Base-by-base conservation (phyloP, 2,888 invertebrate species). In the Alloscopus bannaensis region DNA sequence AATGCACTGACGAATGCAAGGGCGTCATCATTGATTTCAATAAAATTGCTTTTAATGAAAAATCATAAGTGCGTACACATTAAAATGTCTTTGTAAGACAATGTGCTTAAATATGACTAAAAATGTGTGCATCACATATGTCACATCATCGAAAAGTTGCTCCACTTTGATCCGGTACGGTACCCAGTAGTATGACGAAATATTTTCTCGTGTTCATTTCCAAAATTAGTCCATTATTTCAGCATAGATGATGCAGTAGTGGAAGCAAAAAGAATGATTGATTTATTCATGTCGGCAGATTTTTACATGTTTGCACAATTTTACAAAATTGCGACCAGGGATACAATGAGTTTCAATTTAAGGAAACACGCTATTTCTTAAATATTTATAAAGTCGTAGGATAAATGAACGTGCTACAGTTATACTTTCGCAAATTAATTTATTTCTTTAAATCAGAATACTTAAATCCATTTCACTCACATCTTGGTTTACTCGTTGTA, bases 401-500 rank as follows among this genome's bases (percentile, higher is more conserved):
- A 36, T 8, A 18, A 45, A 45, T 16, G 45, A 4, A 45, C 13
- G 18, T 4, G 45, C 13, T n/a, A 45, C 3, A n/a, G n/a, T 3
- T 16, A n/a, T 45, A 4, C 45, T 4, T 4, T 16, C 13, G n/a
- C 3, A 4, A 45, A 45, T 45, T 45, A 3, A 45, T 4, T 4
- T n/a, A n/a, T 16, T n/a, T 45, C 3, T 45, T 45, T 45, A 45
- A 18, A 6, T 8, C 6, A 4, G n/a, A 50, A n/a, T 13, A 16
- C 18, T n/a, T 50, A 50, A 50, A 50, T 16, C 50, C 18, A 18
- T 50, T 11, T 4, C n/a, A 50, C 50, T n/a, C n/a, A n/a, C 4
- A 13, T 50, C 11, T 50, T 18, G 26, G 2, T 36, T 60, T 22
- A 36, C 26, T 68, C 52, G 6, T 55, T 78, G 40, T 66, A 77